Conservation (phyloP, 2,888 invertebrate species). For the Ellobium chinense region DNA sequence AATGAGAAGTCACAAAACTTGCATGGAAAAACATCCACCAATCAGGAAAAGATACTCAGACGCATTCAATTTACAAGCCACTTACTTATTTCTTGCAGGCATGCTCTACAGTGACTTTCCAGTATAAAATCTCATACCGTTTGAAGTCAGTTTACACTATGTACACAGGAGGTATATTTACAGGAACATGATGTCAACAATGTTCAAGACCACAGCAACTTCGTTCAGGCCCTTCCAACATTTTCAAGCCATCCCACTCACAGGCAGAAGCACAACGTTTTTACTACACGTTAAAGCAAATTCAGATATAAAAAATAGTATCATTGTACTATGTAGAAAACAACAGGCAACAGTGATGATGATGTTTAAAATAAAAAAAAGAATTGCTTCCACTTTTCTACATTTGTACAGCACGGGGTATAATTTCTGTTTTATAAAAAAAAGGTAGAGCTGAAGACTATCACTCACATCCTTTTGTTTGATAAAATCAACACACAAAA, state of each 20-base stretch:
- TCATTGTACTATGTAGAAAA: no score
- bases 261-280: no score
- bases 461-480: no score
- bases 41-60: background rate
- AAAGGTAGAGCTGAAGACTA: no score
- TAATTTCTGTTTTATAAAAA: no score
- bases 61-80: background rate
- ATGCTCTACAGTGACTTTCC: background rate
- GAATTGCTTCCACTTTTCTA: no score
- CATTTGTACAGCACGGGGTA: no score
- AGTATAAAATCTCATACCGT: background rate
- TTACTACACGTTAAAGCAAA: background rate
- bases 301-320: no score
- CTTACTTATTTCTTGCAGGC: background rate
- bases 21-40: background rate
- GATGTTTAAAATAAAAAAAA: no score
- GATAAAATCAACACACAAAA: no score
- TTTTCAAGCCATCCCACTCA: background rate
- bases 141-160: background rate
- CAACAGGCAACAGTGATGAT: no score
- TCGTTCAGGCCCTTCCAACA: background rate
- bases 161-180: slow-evolving; percentile 27
- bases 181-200: background rate
- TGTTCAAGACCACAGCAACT: background rate
- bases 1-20: background rate